Base-by-base conservation (phyloP, 2,113 vertebrate species). In the Macroglossus sobrinus region DNA sequence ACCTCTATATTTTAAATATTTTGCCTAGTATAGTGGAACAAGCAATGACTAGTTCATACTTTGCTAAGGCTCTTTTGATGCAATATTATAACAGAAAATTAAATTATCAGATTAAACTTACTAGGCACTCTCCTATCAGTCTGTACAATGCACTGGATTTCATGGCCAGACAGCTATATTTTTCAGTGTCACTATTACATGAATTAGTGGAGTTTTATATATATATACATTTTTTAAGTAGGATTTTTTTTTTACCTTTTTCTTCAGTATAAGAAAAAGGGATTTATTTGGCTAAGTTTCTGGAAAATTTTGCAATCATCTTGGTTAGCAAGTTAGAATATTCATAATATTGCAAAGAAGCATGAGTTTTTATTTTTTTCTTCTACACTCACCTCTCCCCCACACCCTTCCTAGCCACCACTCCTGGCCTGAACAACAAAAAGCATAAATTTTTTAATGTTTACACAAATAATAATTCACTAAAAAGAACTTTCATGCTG, bases 151-250 rank as follows among this genome's bases (percentile, higher is more conserved):
- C 47, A 53, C 61, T 43, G 50, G 53, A 66, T 92, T 80, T 68
- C 33, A 50, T 79, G 84, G n/a, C 59, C 35, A 91, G n/a, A 18
- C 15, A 55, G 71, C 12, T 76, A 12, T 45, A 28, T 78, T 75
- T 92, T 90, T 89, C 28, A 64, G 14, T 69, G 26, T 81, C 35
- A 81, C 15, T 93, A 19, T 91, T 84, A 86, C 9, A 53, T 86
- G 7, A 92, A 80, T 93, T 96, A 75, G 59, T 94, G 59, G 7
- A 75, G 84, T 91, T 86, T 76, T 47, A 55, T n/a, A n/a, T n/a
- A n/a, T n/a, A n/a, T n/a, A n/a, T n/a, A n/a, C n/a, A n/a, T 66
- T 38, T 61, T 81, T 10, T 79, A 53, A 71, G 47, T 5, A 68
- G 10, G 19, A 57, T 81, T 89, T 79, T 28, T 63, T 63, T 50